These are phyloP conservation scores for Stegodyphus mimosarum DNA, from an alignment of 1,140 invertebrate genomes.

Conservation along the genomic window DNA sequence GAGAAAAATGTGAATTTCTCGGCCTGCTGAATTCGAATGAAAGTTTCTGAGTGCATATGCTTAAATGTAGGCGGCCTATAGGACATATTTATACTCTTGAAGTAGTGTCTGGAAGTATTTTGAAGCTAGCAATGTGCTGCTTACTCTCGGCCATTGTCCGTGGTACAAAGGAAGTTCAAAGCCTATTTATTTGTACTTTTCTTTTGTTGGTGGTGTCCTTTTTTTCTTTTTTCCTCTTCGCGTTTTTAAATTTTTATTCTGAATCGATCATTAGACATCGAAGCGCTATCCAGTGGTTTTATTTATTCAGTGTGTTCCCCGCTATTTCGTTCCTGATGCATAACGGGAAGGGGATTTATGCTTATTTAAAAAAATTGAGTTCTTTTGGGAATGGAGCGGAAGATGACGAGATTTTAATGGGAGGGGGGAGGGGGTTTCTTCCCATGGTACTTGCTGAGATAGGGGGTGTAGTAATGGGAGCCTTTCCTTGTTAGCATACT, in stretches of 20 bases:
- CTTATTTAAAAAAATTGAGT: slow-evolving; percentile 15
- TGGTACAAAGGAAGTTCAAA: neutral
- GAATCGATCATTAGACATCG: slow-evolving; percentile 11
- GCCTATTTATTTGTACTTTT: slow-evolving; percentile 9
- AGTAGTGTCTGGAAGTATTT: too few relatives aligned
- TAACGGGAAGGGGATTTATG: slow-evolving; percentile 7
- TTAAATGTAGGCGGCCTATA: slow-evolving; percentile 29
- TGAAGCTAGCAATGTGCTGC: neutral
- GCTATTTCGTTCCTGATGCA: neutral
- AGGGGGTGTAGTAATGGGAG: too few relatives aligned
- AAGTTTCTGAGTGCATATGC: slow-evolving; percentile 25
- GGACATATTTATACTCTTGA: too few relatives aligned
- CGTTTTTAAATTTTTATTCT: neutral
- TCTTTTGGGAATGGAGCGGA: neutral
- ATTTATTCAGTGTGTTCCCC: neutral
- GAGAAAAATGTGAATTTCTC: slow-evolving; percentile 24
- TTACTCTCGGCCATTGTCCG: slow-evolving; percentile 20
- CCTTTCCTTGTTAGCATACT: neutral
- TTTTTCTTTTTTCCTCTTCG: neutral
- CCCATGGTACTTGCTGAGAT: too few relatives aligned
- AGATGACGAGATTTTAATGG: slow-evolving; percentile 37
- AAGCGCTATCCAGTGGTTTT: neutral
- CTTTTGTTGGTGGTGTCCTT: neutral
- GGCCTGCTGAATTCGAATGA: slow-evolving; percentile 14
- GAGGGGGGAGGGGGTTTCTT: neutral